Percentiles rank a stretch among this genome's conserved stretches.
phyloP scores from a whole-genome alignment of 2,113 vertebrate genomes.

The Thunnus maccoyii region DNA sequence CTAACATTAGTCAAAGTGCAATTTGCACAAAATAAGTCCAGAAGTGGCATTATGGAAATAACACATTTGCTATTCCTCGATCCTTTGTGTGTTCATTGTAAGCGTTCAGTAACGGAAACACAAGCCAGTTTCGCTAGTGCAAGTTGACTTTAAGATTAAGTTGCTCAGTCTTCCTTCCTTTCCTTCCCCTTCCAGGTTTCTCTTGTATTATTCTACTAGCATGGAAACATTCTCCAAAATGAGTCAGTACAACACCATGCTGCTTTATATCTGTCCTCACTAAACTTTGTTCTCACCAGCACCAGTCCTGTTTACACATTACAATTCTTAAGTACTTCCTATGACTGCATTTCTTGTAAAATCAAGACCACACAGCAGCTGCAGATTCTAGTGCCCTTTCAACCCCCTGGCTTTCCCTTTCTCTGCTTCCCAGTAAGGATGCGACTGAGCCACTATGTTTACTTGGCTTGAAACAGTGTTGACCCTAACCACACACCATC shows the following conservation, averaged over 20 bases:
- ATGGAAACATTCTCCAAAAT: slow-evolving; percentile 53
- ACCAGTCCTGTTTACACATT: slow-evolving; percentile 68
- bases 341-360: slow-evolving; percentile 72
- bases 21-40: slow-evolving; percentile 9
- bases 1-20: slow-evolving; percentile 26
- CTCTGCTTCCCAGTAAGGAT: slow-evolving; percentile 44
- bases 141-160: slow-evolving; percentile 37
- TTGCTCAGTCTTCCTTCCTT: slow-evolving; percentile 29
- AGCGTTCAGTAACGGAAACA: slow-evolving; percentile 33
- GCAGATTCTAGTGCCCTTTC: slow-evolving; percentile 37
- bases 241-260: slow-evolving; percentile 36
- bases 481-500: slow-evolving; percentile 65
- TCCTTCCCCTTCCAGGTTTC: slow-evolving; percentile 41
- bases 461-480: slow-evolving; percentile 66
- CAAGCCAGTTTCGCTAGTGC: slow-evolving; percentile 5
- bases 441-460: slow-evolving; percentile 64
- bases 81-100: slow-evolving; percentile 5
- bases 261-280: slow-evolving; percentile 60
- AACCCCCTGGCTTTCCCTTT: slow-evolving; percentile 45
- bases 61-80: slow-evolving; percentile 3
- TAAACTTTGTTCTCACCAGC: slow-evolving; percentile 52
- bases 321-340: slow-evolving; percentile 71
- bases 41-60: background rate
- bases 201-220: slow-evolving; percentile 43
- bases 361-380: slow-evolving; percentile 70